Conservation (phyloP, 1,140 invertebrate genomes). For the Lasaia peninsularis region DNA sequence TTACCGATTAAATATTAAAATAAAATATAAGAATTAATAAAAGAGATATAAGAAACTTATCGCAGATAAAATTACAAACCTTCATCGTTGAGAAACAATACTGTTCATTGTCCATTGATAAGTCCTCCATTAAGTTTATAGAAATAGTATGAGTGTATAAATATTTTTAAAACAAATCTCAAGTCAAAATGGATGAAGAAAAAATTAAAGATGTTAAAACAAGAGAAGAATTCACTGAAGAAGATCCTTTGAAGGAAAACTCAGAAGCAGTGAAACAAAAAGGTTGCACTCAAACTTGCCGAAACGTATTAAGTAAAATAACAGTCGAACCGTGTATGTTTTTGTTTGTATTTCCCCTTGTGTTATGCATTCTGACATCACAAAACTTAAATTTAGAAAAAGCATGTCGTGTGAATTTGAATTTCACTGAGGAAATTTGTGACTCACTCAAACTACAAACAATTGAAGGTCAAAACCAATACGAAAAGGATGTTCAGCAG, state of each 20-base stretch:
- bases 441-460: conserved; percentile 44
- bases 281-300: neutral
- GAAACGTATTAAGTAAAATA: conserved; percentile 35
- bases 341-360: conserved; percentile 60
- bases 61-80: neutral
- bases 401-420: conserved; percentile 58
- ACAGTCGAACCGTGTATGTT: conserved; percentile 62
- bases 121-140: neutral
- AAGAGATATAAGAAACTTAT: neutral
- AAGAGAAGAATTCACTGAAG: neutral
- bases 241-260: conserved; percentile 6
- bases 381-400: conserved; percentile 70
- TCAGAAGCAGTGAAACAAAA: neutral
- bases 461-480: conserved; percentile 46
- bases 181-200: neutral
- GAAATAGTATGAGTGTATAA: neutral
- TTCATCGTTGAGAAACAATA: neutral
- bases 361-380: conserved; percentile 52
- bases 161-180: neutral
- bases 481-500: conserved; percentile 68
- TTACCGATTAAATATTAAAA: neutral
- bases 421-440: conserved; percentile 52
- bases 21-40: neutral
- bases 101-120: neutral
- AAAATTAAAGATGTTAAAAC: neutral